Percentiles rank a stretch among this genome's conserved stretches.
Conservation (phyloP, 2,113 vertebrate species). For the Jaculus jaculus region DNA sequence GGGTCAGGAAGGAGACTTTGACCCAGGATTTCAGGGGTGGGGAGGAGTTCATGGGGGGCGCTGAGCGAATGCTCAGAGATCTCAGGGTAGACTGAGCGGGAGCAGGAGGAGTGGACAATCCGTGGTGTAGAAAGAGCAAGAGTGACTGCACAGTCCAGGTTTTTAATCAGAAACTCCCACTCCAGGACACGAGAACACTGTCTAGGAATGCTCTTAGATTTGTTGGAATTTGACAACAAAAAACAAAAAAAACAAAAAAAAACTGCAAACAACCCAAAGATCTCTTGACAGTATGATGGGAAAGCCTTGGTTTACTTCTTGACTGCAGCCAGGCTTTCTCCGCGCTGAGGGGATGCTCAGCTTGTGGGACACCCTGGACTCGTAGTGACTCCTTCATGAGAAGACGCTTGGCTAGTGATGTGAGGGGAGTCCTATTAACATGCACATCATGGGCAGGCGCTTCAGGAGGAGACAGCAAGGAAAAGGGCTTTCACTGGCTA, state of each 20-base stretch:
- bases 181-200: background rate
- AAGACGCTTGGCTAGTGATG: background rate
- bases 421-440: background rate
- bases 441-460: rapidly evolving
- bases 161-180: background rate
- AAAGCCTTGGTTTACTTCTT: background rate
- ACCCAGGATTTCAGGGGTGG: too few species aligned
- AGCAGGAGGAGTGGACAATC: too few species aligned
- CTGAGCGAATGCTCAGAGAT: too few species aligned
- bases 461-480: background rate
- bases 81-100: background rate
- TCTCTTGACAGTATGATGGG: background rate
- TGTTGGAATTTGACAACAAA: background rate
- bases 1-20: background rate
- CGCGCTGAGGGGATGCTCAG: background rate
- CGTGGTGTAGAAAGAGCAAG: background rate
- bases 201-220: background rate
- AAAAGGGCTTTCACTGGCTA: background rate
- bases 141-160: background rate
- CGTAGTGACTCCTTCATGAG: too few species aligned
- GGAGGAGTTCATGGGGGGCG: background rate
- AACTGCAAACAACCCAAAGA: background rate
- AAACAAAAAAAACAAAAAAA: background rate
- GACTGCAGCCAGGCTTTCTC: background rate
- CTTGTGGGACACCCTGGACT: background rate